Conservation (phyloP, 2,113 vertebrate genomes). For the Apteryx mantelli region DNA sequence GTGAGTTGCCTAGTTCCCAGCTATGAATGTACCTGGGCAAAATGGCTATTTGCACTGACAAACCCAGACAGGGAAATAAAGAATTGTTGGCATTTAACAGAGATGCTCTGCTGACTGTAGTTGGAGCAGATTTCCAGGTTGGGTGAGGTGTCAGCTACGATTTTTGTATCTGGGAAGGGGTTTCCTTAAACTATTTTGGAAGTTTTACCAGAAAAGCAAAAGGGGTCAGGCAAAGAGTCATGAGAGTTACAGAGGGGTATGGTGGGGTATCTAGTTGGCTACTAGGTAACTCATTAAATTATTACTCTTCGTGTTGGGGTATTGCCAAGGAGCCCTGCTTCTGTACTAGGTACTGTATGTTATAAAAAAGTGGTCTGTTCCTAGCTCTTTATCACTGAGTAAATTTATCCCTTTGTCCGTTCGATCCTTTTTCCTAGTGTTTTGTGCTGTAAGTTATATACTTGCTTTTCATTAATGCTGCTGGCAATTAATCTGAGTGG, state of each 20-base stretch:
- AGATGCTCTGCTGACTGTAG: background rate
- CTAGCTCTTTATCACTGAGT: background rate
- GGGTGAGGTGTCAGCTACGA: background rate
- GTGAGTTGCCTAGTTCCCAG: background rate
- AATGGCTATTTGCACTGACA: background rate
- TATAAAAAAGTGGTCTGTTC: background rate
- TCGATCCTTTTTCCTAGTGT: background rate
- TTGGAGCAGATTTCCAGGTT: background rate
- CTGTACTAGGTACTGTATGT: background rate
- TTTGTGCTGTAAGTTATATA: background rate
- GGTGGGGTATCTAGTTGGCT: background rate
- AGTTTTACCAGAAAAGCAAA: background rate
- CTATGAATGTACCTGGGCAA: accelerated
- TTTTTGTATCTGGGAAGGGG: background rate
- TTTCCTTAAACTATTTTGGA: background rate
- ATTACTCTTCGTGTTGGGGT: background rate
- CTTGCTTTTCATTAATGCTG: slow-evolving; percentile 8
- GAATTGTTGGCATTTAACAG: background rate
- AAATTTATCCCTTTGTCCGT: background rate
- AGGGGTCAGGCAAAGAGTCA: background rate
- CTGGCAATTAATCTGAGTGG: background rate
- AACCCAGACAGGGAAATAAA: background rate
- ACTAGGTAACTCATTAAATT: background rate
- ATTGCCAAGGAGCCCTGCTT: background rate
- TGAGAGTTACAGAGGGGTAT: background rate